A percentile compares a stretch with the other conserved stretches of the same genome.
These are phyloP conservation scores for Myzus persicae DNA, from an alignment of 1,140 invertebrate genomes.

Conservation along the genomic window DNA sequence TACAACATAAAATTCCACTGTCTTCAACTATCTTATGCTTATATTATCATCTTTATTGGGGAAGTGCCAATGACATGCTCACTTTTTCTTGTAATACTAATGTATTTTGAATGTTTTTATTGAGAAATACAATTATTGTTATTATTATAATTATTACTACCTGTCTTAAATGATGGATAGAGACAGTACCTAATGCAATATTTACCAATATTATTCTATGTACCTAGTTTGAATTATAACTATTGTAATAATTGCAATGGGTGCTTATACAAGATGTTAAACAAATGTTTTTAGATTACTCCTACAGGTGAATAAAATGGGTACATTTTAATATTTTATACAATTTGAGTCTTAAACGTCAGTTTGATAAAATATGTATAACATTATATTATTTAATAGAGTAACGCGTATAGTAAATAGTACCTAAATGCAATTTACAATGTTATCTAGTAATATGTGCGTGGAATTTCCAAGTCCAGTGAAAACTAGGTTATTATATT, in stretches of 20 bases:
- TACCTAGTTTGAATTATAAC: not conserved
- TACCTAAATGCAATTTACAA: not conserved
- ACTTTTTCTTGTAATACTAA: too few species aligned
- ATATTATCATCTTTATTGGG: too few species aligned
- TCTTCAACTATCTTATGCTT: too few species aligned
- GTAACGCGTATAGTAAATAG: not conserved
- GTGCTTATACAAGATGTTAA: not conserved
- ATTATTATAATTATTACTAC: too few species aligned
- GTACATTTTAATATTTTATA: not conserved
- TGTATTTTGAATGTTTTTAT: too few species aligned
- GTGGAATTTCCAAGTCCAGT: slow-evolving; percentile 23
- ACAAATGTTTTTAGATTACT: not conserved
- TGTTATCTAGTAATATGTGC: not conserved
- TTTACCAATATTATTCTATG: not conserved
- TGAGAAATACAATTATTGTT: too few species aligned
- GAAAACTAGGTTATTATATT: slow-evolving; percentile 42
- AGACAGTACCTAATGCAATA: not conserved
- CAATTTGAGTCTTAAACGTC: not conserved
- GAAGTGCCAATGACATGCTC: too few species aligned
- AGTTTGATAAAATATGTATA: not conserved
- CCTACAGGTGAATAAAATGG: not conserved
- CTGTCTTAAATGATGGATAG: not conserved
- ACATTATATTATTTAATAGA: not conserved
- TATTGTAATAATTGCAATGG: not conserved
- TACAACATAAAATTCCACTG: too few species aligned